These are phyloP conservation scores for Thelaira solivaga DNA, from an alignment of 2,888 invertebrate species.

Conservation along the genomic window DNA sequence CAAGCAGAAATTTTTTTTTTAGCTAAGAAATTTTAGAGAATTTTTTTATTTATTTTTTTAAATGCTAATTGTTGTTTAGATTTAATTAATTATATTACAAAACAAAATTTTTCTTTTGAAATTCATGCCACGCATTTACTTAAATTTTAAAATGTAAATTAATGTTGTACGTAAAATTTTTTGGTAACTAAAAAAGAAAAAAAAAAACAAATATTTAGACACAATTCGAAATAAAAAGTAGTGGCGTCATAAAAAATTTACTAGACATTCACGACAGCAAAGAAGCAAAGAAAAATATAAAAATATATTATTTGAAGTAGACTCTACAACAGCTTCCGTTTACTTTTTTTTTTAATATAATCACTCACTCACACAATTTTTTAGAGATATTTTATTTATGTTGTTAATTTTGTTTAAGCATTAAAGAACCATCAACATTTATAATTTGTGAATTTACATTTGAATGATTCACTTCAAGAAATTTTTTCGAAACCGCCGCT, in stretches of 20 bases:
- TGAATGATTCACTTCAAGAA: conserved; percentile 29
- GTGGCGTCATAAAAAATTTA: conserved; percentile 55
- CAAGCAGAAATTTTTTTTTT: no score
- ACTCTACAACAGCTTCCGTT: conserved; percentile 51
- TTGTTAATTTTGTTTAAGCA: conserved; percentile 5
- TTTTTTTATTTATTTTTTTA: no score
- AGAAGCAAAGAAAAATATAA: not conserved
- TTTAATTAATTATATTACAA: not conserved
- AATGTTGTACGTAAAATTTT: conserved; percentile 48
- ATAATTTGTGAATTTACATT: conserved; percentile 32
- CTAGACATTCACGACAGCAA: conserved; percentile 26
- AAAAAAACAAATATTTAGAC: conserved; percentile 52
- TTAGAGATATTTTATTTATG: conserved; percentile 4
- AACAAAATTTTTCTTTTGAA: not conserved
- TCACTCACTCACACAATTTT: not conserved
- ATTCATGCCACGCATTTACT: conserved; percentile 24
- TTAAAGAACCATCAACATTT: conserved; percentile 8
- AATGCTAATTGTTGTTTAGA: not conserved
- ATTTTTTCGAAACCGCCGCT: conserved; percentile 33
- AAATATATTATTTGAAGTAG: conserved; percentile 43
- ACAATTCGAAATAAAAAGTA: conserved; percentile 45
- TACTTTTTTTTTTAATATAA: conserved; percentile 38
- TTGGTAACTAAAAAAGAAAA: conserved; percentile 51
- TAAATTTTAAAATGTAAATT: conserved; percentile 49
- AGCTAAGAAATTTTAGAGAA: no score